Base-by-base conservation (phyloP, 1,140 invertebrate genomes). In the Caerostris extrusa region DNA sequence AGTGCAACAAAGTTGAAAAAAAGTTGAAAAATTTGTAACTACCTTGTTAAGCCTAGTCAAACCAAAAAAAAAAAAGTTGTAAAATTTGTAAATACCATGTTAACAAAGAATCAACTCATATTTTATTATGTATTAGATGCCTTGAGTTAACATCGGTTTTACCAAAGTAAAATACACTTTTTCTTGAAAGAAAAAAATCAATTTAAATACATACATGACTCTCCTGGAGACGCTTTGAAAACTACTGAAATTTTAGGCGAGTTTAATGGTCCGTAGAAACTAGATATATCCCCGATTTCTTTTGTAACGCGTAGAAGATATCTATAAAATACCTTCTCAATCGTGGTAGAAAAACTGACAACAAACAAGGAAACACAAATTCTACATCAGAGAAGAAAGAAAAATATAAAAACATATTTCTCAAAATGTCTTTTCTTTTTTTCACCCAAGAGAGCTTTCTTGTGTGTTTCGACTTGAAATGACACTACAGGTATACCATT, bases 281-380 rank as follows among this genome's bases (percentile, higher is more conserved):
- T 12, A 71, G 67, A 50, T 6, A 71, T 69, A 69, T 19, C 8
- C 3, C n/a, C 34, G 61, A 7, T 71, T 71, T 71, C 67, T 71
- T 6, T 71, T 7, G 19, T 71, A 34, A 19, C 7, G 6, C 19
- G 8, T 0, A 71, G 3, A 19, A 8, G 5, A 67, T n/a, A n/a
- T 67, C 12, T 67, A 67, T 7, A 71, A 34, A 69, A 71, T 19
- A 71, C 61, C 4, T 67, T 67, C n/a, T 67, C 61, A 17, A 67
- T 67, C 17, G 17, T 67, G 61, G 14, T 67, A 67, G 19, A 10
- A 7, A 71, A 71, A 50, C 19, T 71, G n/a, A 34, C 67, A 19
- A 34, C 19, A 71, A 69, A 34, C 67, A 19, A 71, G 67, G n/a
- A 71, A 71, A 19, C 67, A 71, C 34, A 71, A 71, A 71, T 71